These are phyloP conservation scores for Microtus oregoni DNA, from an alignment of 2,113 vertebrate species.

Conservation along the genomic window DNA sequence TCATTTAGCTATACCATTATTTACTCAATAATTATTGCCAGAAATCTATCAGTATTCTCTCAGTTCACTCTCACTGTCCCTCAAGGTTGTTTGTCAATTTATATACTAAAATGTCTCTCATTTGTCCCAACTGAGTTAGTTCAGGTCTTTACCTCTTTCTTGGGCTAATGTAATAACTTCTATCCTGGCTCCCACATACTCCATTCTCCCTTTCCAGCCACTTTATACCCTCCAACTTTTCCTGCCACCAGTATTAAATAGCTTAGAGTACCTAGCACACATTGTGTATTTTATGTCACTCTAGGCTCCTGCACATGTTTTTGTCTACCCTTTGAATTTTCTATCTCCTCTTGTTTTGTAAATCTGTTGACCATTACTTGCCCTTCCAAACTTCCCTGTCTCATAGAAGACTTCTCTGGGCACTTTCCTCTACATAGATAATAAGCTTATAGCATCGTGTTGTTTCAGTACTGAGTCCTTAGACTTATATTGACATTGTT, in stretches of 20 bases:
- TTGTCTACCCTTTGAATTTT: slow-evolving; percentile 10
- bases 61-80: not conserved
- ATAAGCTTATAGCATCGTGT: slow-evolving; percentile 39
- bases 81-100: not conserved
- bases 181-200: not conserved
- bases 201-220: not conserved
- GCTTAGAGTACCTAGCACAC: not conserved
- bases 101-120: slow-evolving; percentile 51
- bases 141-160: slow-evolving; percentile 25
- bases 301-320: not conserved
- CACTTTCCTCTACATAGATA: not conserved
- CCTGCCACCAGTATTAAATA: not conserved
- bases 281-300: not conserved
- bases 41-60: slow-evolving; percentile 50
- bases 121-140: not conserved
- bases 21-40: not conserved
- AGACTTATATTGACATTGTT: slow-evolving; percentile 35
- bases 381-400: not conserved
- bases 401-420: slow-evolving; percentile 27
- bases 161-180: slow-evolving; percentile 18
- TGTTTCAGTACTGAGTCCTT: slow-evolving; percentile 21
- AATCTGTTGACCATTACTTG: slow-evolving; percentile 14
- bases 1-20: slow-evolving; percentile 40
- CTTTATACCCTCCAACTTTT: slow-evolving; percentile 13
- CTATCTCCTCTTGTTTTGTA: not conserved